These are phyloP conservation scores for Kryptopterus vitreolus DNA, from an alignment of 2,797 vertebrate species.

Conservation along the genomic window DNA sequence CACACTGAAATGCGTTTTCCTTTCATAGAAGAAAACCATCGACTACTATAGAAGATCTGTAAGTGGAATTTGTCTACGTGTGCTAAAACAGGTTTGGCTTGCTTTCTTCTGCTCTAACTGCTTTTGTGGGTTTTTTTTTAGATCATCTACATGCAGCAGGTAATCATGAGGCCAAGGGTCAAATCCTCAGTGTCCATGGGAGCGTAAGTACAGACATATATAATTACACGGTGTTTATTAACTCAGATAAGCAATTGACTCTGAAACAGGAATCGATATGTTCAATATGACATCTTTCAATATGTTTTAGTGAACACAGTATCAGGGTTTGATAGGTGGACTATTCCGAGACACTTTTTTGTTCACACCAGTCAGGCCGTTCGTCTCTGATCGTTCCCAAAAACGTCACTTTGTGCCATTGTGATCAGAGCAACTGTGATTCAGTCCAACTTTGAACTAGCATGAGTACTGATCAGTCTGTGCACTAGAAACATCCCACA, in stretches of 20 bases:
- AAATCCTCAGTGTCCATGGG: conserved; percentile 94
- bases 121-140: conserved; percentile 64
- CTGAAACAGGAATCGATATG: too few species aligned
- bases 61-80: conserved; percentile 46
- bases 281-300: too few species aligned
- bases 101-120: background rate
- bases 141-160: conserved; percentile 92
- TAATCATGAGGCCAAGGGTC: conserved; percentile 88
- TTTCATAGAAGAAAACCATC: conserved; percentile 82
- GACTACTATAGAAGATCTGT: conserved; percentile 80
- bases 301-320: too few species aligned
- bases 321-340: background rate
- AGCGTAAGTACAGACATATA: conserved; percentile 78
- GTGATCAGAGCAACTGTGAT: background rate
- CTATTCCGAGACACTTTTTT: background rate
- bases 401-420: background rate
- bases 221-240: background rate
- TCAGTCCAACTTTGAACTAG: too few species aligned
- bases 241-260: too few species aligned
- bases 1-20: conserved; percentile 38
- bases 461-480: too few species aligned
- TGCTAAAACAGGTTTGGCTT: background rate
- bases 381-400: background rate
- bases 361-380: background rate
- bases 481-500: too few species aligned